Evolutionary conservation across 2,888 invertebrate species (phyloP), one percentile per base, ranked within the genome.

Genomic region (Drosophila robusta): DNA sequence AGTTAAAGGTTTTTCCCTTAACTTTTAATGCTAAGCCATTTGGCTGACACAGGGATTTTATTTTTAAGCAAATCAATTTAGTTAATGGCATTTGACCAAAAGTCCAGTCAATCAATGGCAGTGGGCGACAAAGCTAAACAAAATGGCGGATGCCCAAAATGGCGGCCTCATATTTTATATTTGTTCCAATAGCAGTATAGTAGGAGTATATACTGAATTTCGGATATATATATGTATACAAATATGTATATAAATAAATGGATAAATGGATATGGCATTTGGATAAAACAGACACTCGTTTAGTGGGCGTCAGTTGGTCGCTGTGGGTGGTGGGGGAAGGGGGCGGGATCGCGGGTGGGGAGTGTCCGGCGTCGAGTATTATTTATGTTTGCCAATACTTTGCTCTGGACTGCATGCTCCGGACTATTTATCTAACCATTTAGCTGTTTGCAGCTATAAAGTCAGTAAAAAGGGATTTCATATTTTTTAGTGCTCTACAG

Each of bases 21-120:
- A 69, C 63, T 64, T 64, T 74, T 49, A 73, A 65, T 60, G 70
- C 60, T 26, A 22, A n/a, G 47, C 47, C 54, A 61, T 75, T 70
- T 58, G 45, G 52, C 24, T 54, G 56, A 14, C 34, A 18, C 24
- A 42, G 42, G n/a, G 38, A 54, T 47, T 66, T 70, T 62, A 65
- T 75, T 70, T 75, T 46, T 8, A 66, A 74, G 52, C 61, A 75
- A 70, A 70, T 75, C 75, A 75, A 75, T 75, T 74, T 57, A 50
- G 45, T 70, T 70, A 75, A 74, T 74, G 76, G 71, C 42, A 57
- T 44, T 61, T 54, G 61, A 54, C 66, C 71, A 62, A 70, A 66
- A 70, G 61, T 70, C 29, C 75, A 70, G 66, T 74, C 74, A 61
- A 75, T 74, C 75, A 74, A 60, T 61, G 50, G 36, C 44, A 34